Evolutionary conservation across 2,888 invertebrate genomes (phyloP).

Genomic region (Athalia cordata): DNA sequence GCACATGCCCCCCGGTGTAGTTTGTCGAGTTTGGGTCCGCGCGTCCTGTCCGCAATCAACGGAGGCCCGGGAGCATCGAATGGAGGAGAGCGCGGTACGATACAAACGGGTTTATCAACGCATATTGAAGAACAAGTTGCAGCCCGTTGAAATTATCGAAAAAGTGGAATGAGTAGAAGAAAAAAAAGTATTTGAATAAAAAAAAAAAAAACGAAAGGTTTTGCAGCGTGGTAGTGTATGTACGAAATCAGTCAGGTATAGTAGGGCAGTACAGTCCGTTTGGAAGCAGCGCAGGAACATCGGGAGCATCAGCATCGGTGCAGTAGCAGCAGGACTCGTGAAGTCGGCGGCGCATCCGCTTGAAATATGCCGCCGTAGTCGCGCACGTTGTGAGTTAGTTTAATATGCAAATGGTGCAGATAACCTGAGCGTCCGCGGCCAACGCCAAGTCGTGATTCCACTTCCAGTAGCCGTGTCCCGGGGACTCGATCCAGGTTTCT

Average conservation of each 20-base stretch:
- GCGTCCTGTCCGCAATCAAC: slow-evolving; percentile 22
- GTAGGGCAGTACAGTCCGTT: slow-evolving; percentile 9
- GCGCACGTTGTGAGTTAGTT: slow-evolving; percentile 72
- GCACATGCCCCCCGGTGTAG: slow-evolving; percentile 14
- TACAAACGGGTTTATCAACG: slow-evolving; percentile 64
- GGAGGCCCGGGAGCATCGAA: slow-evolving; percentile 27
- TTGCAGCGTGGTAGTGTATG: too few species aligned
- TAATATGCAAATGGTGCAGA: slow-evolving; percentile 73
- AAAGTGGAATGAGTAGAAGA: slow-evolving; percentile 33
- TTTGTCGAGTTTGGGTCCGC: slow-evolving; percentile 9
- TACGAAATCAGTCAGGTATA: slow-evolving; percentile 25
- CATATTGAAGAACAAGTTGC: slow-evolving; percentile 65
- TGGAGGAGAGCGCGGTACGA: slow-evolving; percentile 44
- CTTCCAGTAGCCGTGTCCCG: slow-evolving; percentile 72
- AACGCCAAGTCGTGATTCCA: slow-evolving; percentile 72
- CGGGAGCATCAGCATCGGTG: neutral
- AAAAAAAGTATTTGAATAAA: slow-evolving; percentile 4
- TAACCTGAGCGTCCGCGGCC: slow-evolving; percentile 69
- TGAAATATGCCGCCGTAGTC: slow-evolving; percentile 64
- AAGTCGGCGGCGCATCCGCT: slow-evolving; percentile 42
- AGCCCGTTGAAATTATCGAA: slow-evolving; percentile 59
- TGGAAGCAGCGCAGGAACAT: neutral
- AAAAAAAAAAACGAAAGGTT: neutral
- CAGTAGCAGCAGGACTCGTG: neutral
- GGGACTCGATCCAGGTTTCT: slow-evolving; percentile 52